Conservation (phyloP, 2,797 vertebrate species). For the Acanthurus tractus region DNA sequence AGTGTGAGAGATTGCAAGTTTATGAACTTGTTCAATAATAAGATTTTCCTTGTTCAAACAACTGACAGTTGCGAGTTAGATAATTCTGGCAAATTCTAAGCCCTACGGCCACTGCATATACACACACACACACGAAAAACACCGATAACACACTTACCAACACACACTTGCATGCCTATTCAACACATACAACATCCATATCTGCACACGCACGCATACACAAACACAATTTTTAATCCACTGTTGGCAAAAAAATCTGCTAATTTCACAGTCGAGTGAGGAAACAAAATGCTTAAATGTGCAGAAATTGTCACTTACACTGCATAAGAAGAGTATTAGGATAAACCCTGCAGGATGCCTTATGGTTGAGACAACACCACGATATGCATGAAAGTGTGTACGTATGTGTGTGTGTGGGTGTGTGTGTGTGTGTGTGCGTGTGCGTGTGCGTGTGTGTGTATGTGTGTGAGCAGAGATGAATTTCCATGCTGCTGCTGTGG, state of each 20-base stretch:
- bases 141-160: constrained; percentile 16
- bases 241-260: constrained; percentile 61
- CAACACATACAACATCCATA: constrained; percentile 21
- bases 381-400: constrained; percentile 20
- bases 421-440: constrained; percentile 19
- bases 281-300: constrained; percentile 81
- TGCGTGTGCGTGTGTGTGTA: constrained; percentile 16
- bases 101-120: constrained; percentile 16
- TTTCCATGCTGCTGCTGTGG: constrained; percentile 40
- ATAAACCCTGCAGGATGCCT: constrained; percentile 52
- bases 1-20: constrained; percentile 13
- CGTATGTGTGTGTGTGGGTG: constrained; percentile 12
- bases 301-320: constrained; percentile 75
- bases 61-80: constrained; percentile 17
- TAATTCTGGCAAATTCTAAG: constrained; percentile 24
- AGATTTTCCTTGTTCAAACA: constrained; percentile 45
- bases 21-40: constrained; percentile 44
- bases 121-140: not conserved
- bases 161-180: constrained; percentile 19
- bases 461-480: constrained; percentile 32
- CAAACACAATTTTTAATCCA: constrained; percentile 60
- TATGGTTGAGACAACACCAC: constrained; percentile 35
- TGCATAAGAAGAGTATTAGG: constrained; percentile 51
- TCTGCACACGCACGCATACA: constrained; percentile 7
- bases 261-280: constrained; percentile 79